Base-by-base conservation (phyloP, 2,888 invertebrate genomes). In the Pollenia labialis region DNA sequence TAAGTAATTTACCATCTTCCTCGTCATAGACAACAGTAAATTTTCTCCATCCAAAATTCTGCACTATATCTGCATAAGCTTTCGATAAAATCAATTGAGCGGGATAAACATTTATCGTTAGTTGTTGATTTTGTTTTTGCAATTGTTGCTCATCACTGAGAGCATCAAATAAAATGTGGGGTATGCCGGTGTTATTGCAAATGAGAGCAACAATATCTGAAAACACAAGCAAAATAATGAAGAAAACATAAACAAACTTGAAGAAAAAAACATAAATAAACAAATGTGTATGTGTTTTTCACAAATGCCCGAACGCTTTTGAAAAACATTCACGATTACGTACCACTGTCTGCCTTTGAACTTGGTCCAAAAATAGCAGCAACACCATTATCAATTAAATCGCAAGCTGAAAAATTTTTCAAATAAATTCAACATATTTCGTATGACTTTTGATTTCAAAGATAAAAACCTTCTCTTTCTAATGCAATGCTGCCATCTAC, bases 11-110 rank as follows among this genome's bases (percentile, higher is more conserved):
- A 95, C 97, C 96, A 91, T 96, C 96, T 90, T 96, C 96, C 91
- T 96, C 96, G 93, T 98, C 97, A 91, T 97, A 98, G 74, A 98
- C 95, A 52, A 97, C 95, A 8, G 97, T 96, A 90, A 97, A 97
- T 88, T 95, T 95, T 89, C 95, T 95, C 98, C 98, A 98, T 88
- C 95, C 95, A 92, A 96, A 96, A 88, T 95, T 95, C 9, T 89
- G 90, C 7, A 98, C 95, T 68, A 97, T 94, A 91, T 96, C 96
- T 9, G 96, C 95, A 90, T 96, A 96, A 44, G 97, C 97, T 93
- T 96, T 93, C 42, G 96, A 95, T 42, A 97, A 93, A 56, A 95
- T 94, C 42, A 95, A 93, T 56, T 95, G 94, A 85, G 96, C 94
- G 0, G 97, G 97, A 91, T 95, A 96, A 62, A 97, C 94, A 91